phyloP scores from a whole-genome alignment of 2,113 vertebrate species.

The Acrocephalus arundinaceus region DNA sequence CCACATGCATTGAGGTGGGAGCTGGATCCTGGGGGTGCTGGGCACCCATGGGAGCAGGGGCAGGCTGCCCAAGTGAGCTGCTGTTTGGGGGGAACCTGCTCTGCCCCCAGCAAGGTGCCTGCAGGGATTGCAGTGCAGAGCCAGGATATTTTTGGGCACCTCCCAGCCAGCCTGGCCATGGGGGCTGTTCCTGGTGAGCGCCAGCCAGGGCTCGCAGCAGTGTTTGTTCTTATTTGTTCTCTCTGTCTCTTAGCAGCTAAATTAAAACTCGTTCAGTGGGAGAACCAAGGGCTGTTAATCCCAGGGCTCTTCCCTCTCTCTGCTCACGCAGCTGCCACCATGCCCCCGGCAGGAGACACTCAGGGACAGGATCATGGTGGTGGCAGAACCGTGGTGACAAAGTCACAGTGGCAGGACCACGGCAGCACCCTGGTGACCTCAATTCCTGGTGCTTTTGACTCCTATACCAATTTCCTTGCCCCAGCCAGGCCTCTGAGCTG shows the following conservation, averaged over 20 bases:
- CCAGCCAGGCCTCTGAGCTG: neutral
- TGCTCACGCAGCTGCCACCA: neutral
- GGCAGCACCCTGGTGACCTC: neutral
- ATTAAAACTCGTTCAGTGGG: neutral
- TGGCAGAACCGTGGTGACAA: rapidly evolving
- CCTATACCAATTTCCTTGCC: neutral
- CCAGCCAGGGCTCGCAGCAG: neutral
- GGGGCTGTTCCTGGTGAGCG: neutral
- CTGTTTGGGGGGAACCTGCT: neutral
- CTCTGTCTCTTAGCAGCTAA: slow-evolving; percentile 62
- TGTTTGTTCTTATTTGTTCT: slow-evolving; percentile 65
- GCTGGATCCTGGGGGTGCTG: neutral
- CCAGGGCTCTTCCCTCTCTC: neutral
- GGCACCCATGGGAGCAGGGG: rapidly evolving
- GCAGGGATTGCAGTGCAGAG: neutral
- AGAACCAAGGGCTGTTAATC: neutral
- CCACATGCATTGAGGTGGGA: rapidly evolving
- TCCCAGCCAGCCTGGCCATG: neutral
- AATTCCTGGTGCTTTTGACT: rapidly evolving
- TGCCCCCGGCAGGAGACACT: rapidly evolving
- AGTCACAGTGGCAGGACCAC: neutral
- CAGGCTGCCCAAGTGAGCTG: neutral
- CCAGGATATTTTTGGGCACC: neutral
- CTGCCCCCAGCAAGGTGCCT: neutral
- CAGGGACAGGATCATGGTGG: rapidly evolving